Conservation (phyloP, 1,140 invertebrate species). For the Chymomyza costata region DNA sequence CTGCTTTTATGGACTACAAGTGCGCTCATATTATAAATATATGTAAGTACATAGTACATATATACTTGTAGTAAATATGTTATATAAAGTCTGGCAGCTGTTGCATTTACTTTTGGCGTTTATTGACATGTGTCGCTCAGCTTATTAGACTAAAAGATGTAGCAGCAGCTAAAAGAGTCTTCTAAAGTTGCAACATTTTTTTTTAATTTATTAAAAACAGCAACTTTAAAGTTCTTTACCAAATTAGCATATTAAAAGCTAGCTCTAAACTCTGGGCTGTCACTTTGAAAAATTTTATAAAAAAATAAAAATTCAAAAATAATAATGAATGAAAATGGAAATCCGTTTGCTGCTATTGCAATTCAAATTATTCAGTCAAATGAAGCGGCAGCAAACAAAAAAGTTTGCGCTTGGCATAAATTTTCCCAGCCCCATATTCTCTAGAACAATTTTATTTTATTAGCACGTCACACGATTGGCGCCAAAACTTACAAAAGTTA, state of each 20-base stretch:
- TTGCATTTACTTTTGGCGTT: conserved; percentile 18
- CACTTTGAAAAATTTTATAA: conserved; percentile 47
- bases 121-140: conserved; percentile 57
- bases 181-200: conserved; percentile 28
- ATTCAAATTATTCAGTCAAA: conserved; percentile 73
- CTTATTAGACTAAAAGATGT: conserved; percentile 32
- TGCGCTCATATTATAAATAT: too few relatives aligned
- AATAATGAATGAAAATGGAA: conserved; percentile 36
- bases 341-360: conserved; percentile 41
- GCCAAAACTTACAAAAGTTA: conserved; percentile 68
- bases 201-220: conserved; percentile 40
- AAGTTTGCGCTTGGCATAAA: conserved; percentile 70
- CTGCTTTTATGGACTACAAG: conserved; percentile 20
- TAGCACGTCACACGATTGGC: conserved; percentile 70
- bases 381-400: conserved; percentile 65
- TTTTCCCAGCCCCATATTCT: conserved; percentile 25
- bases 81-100: conserved; percentile 39
- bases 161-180: background rate
- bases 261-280: conserved; percentile 23
- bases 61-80: too few relatives aligned
- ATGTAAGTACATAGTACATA: too few relatives aligned
- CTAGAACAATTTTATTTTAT: conserved; percentile 69
- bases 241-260: conserved; percentile 51
- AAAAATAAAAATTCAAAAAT: conserved; percentile 25
- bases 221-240: conserved; percentile 53